Evolutionary conservation across 2,113 vertebrate species (phyloP).

Genomic region (Recurvirostra avosetta): DNA sequence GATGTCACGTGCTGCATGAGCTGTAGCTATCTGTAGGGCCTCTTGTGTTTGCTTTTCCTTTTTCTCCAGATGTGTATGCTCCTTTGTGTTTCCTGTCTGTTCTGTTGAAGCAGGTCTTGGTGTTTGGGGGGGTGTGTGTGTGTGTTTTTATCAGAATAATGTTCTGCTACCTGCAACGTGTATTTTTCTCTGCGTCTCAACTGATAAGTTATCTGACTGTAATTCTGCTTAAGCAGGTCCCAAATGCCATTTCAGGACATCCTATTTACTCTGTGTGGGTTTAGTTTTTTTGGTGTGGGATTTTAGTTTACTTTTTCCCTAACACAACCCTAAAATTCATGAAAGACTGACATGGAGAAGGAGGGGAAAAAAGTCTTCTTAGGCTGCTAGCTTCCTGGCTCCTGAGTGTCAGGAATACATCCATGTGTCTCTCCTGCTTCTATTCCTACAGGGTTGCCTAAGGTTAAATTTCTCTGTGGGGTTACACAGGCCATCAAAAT

Average conservation of each 20-base stretch:
- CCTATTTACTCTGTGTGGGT: not conserved
- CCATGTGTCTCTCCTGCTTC: not conserved
- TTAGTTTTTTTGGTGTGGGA: not conserved
- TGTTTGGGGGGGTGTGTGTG: not conserved
- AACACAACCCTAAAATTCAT: not conserved
- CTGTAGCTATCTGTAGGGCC: not conserved
- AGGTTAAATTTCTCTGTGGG: slow-evolving; percentile 89
- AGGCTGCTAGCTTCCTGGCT: not conserved
- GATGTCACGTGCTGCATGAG: not conserved
- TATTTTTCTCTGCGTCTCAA: not conserved
- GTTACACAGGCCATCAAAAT: slow-evolving; percentile 81
- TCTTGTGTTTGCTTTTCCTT: not conserved
- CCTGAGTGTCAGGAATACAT: not conserved
- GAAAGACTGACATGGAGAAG: not conserved
- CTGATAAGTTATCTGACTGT: not conserved
- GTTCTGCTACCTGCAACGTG: not conserved
- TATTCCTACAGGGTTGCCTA: slow-evolving; percentile 77
- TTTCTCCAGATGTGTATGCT: not conserved
- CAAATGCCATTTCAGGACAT: not conserved
- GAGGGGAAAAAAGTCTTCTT: not conserved
- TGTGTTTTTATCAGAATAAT: not conserved
- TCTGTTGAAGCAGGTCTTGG: not conserved
- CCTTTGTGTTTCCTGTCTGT: not conserved
- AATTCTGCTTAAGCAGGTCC: not conserved
- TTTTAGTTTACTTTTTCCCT: not conserved